Percentiles rank a stretch among this genome's conserved stretches.
Conservation (phyloP, 2,888 invertebrate species). For the Pyrrhia umbra region DNA sequence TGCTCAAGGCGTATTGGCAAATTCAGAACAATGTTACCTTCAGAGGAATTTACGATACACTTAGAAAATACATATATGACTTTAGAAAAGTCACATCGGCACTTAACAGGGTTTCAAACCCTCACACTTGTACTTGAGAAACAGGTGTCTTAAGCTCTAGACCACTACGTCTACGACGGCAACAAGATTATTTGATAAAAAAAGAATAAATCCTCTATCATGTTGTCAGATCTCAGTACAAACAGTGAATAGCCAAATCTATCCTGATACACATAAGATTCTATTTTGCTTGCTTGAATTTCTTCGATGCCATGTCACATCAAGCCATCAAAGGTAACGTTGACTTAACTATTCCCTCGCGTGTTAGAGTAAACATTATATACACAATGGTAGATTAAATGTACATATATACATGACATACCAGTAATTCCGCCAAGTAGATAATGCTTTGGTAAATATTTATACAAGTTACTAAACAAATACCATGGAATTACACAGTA, state of each 20-base stretch:
- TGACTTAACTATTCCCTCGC: conserved; percentile 36
- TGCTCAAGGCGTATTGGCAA: no score
- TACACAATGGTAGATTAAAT: conserved; percentile 40
- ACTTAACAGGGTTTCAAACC: no score
- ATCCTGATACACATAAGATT: not conserved
- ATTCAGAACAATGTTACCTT: no score
- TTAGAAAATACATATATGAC: no score
- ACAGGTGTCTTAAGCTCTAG: no score
- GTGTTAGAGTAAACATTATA: conserved; percentile 39
- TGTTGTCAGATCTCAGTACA: not conserved
- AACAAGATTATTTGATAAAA: no score
- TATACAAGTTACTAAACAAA: conserved; percentile 34
- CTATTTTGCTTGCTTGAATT: conserved; percentile 10
- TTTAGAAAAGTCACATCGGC: no score
- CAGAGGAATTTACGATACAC: no score
- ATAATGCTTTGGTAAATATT: conserved; percentile 39
- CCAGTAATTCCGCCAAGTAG: conserved; percentile 25
- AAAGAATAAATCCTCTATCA: not conserved
- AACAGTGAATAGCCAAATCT: not conserved
- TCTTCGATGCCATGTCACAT: conserved; percentile 25
- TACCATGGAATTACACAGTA: conserved; percentile 12
- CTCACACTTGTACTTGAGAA: no score
- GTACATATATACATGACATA: conserved; percentile 34
- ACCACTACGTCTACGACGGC: no score
- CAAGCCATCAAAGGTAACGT: conserved; percentile 22